Conservation (phyloP, 2,888 invertebrate species). For the Pogonocherus hispidulus region DNA sequence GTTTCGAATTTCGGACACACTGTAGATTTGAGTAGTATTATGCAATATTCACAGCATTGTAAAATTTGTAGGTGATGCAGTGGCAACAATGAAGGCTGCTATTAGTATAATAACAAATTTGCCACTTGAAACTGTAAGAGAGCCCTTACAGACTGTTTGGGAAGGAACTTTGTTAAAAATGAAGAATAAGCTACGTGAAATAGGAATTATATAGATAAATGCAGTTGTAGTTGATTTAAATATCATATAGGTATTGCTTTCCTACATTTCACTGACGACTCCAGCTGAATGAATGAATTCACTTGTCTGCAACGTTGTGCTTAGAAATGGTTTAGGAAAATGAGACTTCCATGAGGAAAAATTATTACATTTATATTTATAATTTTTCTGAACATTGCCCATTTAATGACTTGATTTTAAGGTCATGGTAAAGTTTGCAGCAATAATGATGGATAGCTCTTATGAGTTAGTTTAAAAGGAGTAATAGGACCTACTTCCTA, state of each 20-base stretch:
- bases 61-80: conserved; percentile 74
- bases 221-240: background rate
- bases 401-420: background rate
- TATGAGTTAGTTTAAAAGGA: too few relatives aligned
- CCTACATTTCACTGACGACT: background rate
- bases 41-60: too few relatives aligned
- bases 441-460: background rate
- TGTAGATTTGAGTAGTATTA: too few relatives aligned
- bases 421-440: background rate
- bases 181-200: conserved; percentile 54
- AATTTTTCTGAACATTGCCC: too few relatives aligned
- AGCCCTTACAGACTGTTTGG: conserved; percentile 72
- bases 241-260: background rate
- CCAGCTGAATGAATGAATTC: background rate
- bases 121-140: conserved; percentile 75
- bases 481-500: too few relatives aligned
- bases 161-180: conserved; percentile 56
- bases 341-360: too few relatives aligned
- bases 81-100: conserved; percentile 78
- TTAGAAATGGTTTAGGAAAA: background rate
- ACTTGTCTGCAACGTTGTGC: background rate
- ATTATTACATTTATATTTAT: too few relatives aligned
- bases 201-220: conserved; percentile 53
- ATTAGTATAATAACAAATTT: conserved; percentile 76
- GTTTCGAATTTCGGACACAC: too few relatives aligned